A percentile compares a stretch with the other conserved stretches of the same genome.
Evolutionary conservation across 2,888 invertebrate genomes (phyloP).

Genomic region (Pilophorus perplexus): DNA sequence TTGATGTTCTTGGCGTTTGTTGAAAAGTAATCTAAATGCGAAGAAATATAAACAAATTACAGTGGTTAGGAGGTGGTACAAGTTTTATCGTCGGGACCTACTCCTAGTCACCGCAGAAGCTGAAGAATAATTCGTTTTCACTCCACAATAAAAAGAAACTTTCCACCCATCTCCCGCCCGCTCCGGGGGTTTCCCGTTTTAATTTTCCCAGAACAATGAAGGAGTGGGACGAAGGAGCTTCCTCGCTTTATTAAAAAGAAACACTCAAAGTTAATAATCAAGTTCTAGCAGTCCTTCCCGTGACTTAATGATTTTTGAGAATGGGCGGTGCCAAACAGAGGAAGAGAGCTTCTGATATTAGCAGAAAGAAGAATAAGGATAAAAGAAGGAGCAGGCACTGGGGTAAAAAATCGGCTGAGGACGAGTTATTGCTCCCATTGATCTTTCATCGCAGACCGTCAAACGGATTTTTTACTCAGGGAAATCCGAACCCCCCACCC

Average conservation of each 20-base stretch:
- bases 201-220: neutral
- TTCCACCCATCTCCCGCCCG: no score
- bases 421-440: slow-evolving; percentile 25
- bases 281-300: slow-evolving; percentile 10
- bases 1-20: no score
- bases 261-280: slow-evolving; percentile 35
- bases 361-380: slow-evolving; percentile 12
- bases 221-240: neutral
- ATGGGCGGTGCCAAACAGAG: neutral
- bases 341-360: slow-evolving; percentile 7
- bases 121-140: no score
- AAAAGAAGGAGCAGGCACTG: neutral
- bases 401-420: neutral
- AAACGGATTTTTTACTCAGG: slow-evolving; percentile 21
- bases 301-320: slow-evolving; percentile 30
- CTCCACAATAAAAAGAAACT: no score
- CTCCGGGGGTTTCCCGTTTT: no score
- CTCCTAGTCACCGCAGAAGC: no score
- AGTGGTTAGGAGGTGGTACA: no score
- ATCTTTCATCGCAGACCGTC: slow-evolving; percentile 23
- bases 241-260: slow-evolving; percentile 34
- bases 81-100: no score
- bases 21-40: no score
- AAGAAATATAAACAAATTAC: no score
- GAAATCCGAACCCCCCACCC: slow-evolving; percentile 1